phyloP scores from a whole-genome alignment of 92 coral and sea anemone species.

The Epizoanthus scotinus region DNA sequence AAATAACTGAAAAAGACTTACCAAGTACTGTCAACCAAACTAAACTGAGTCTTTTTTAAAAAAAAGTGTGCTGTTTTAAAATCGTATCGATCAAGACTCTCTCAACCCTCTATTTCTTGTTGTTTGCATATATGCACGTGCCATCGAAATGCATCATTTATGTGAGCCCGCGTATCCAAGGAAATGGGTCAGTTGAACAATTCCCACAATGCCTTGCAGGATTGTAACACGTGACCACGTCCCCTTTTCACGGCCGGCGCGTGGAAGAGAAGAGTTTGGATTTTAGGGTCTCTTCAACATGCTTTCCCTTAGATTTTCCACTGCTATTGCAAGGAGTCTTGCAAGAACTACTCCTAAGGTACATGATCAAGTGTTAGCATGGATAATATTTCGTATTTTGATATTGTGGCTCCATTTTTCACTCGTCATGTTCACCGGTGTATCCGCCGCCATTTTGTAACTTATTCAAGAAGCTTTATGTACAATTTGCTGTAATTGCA shows the following conservation, averaged over 20 bases:
- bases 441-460: constrained; percentile 37
- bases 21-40: too few species aligned
- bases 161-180: constrained; percentile 10
- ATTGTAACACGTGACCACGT: constrained; percentile 53
- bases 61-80: too few species aligned
- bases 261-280: constrained; percentile 42
- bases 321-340: constrained; percentile 75
- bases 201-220: constrained; percentile 46
- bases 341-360: constrained; percentile 91
- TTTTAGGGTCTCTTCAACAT: constrained; percentile 49
- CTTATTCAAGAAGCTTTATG: constrained; percentile 16
- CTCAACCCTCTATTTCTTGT: too few species aligned
- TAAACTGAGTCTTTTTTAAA: too few species aligned
- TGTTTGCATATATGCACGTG: too few species aligned
- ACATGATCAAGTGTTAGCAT: constrained; percentile 16
- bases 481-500: constrained; percentile 3
- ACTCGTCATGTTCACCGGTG: constrained; percentile 7
- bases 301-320: constrained; percentile 94
- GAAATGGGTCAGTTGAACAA: constrained; percentile 37
- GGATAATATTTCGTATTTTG: background rate
- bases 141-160: constrained; percentile 7
- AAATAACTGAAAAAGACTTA: too few species aligned
- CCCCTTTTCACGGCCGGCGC: constrained; percentile 56
- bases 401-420: background rate
- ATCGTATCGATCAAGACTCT: too few species aligned